Conservation (phyloP, 2,797 vertebrate species). For the Novumbra hubbsi region DNA sequence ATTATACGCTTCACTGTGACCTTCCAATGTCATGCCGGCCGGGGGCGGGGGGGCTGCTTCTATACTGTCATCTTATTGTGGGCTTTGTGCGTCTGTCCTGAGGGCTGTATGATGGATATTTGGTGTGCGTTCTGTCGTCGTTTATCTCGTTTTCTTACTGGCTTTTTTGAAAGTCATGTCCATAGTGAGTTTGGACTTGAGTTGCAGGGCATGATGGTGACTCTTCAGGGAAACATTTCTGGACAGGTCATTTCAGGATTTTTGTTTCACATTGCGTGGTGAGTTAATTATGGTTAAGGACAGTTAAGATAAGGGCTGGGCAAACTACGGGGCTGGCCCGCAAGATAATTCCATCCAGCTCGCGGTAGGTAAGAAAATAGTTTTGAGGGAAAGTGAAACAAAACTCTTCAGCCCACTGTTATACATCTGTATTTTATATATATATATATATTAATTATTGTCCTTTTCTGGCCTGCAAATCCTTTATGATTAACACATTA, state of each 20-base stretch:
- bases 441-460: no score
- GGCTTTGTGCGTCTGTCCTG: constrained; percentile 1
- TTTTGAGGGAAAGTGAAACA: no score
- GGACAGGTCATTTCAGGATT: constrained; percentile 24
- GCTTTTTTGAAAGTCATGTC: constrained; percentile 7
- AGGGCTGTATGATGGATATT: constrained; percentile 12
- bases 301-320: not conserved
- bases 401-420: no score
- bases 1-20: constrained; percentile 16
- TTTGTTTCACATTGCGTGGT: constrained; percentile 8
- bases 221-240: constrained; percentile 25
- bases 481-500: no score
- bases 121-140: not conserved
- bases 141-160: not conserved
- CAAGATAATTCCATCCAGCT: no score
- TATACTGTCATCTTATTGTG: constrained; percentile 1
- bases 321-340: no score
- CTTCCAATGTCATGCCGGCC: constrained; percentile 2
- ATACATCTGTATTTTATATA: no score
- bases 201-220: constrained; percentile 19
- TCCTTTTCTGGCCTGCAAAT: no score
- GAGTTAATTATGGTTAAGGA: not conserved
- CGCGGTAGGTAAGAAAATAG: no score
- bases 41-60: not conserved
- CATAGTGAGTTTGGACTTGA: constrained; percentile 26